Evolutionary conservation across 1,140 invertebrate genomes (phyloP).

Genomic region (Lepidurus couesii): DNA sequence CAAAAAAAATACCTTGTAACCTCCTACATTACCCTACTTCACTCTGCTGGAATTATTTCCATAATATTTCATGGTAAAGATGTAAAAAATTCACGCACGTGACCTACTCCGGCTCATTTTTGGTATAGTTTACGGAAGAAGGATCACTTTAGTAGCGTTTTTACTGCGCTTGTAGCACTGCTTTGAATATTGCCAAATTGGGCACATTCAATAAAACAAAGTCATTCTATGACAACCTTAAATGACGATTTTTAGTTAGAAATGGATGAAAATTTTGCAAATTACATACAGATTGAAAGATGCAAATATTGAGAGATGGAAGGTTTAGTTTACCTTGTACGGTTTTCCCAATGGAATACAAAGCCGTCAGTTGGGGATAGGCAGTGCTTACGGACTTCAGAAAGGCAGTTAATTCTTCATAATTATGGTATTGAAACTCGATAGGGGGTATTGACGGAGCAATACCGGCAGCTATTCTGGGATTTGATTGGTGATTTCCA

Average conservation of each 20-base stretch:
- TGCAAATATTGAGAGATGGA: not conserved
- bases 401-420: constrained; percentile 76
- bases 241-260: not conserved
- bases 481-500: not conserved
- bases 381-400: constrained; percentile 67
- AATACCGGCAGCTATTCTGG: not conserved
- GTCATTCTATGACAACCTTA: too few relatives aligned
- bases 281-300: not conserved
- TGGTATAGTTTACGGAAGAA: too few relatives aligned
- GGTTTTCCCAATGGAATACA: constrained; percentile 89
- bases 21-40: too few relatives aligned
- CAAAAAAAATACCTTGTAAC: too few relatives aligned
- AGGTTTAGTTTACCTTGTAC: constrained; percentile 69
- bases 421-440: constrained; percentile 83
- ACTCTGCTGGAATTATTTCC: too few relatives aligned
- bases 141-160: too few relatives aligned
- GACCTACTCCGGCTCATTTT: too few relatives aligned
- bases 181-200: too few relatives aligned
- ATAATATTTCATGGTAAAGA: too few relatives aligned
- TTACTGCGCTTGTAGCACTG: too few relatives aligned
- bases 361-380: constrained; percentile 75
- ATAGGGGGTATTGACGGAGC: constrained; percentile 42
- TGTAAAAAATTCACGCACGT: too few relatives aligned
- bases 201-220: too few relatives aligned
- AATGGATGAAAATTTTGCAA: not conserved